Conservation (phyloP, 2,888 invertebrate species). For the Cataglyphis cursor region DNA sequence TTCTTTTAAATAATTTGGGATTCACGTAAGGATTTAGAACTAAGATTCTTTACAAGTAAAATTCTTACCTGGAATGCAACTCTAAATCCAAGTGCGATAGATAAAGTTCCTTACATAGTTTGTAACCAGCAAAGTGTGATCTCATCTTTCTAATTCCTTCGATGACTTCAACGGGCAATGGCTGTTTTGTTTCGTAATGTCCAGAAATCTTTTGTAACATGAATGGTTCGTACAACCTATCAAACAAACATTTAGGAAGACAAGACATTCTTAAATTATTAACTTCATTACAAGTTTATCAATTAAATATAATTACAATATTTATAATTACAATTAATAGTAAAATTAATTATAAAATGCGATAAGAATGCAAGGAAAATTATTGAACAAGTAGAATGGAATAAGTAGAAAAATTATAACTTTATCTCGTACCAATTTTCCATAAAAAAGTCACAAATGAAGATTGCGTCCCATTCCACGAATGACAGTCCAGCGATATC, state of each 20-base stretch:
- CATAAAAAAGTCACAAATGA: constrained; percentile 94
- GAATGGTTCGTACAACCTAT: constrained; percentile 89
- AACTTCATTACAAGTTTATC: not conserved
- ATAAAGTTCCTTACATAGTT: constrained; percentile 94
- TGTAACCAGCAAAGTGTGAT: constrained; percentile 93
- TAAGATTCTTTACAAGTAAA: not conserved
- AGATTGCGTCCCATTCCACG: constrained; percentile 97
- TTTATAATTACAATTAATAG: too few relatives aligned
- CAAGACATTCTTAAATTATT: not conserved
- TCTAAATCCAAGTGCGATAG: constrained; percentile 94
- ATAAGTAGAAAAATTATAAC: not conserved
- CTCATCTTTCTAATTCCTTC: constrained; percentile 89
- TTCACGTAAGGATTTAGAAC: not conserved
- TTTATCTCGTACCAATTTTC: constrained; percentile 89
- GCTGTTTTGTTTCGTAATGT: constrained; percentile 92
- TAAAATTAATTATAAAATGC: not conserved
- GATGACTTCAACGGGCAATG: constrained; percentile 90
- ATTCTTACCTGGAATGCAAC: constrained; percentile 90
- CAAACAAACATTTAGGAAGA: constrained; percentile 8
- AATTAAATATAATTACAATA: not conserved
- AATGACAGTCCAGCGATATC: constrained; percentile 95
- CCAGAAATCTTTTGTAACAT: constrained; percentile 89
- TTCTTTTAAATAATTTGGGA: not conserved
- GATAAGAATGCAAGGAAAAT: not conserved
- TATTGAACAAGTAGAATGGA: not conserved